Evolutionary conservation across 1,140 invertebrate genomes (phyloP), one percentile per base, ranked within the genome.

Genomic region (Drosophila tristis): DNA sequence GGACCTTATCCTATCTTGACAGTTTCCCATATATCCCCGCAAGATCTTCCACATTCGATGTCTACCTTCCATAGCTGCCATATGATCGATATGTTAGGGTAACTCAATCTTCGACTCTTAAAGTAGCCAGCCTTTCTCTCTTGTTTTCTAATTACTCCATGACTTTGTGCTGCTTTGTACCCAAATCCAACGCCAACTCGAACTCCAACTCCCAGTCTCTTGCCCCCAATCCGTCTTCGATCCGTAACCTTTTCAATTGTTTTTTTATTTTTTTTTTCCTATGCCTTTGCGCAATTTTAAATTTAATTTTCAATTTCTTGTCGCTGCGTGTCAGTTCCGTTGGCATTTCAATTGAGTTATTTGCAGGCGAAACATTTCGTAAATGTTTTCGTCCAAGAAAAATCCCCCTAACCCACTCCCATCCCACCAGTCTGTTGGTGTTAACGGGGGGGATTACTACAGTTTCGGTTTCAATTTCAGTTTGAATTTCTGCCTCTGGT

Each of bases 311-410:
- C 78, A 78, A 86, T 89, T 86, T 87, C 78, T 87, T 89, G 82
- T 82, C 71, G 84, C 82, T 78, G 78, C 82, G 84, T 82, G 84
- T 89, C 82, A 87, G 84, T 89, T 87, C 66, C 84, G 79, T 87
- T 87, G 82, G 78, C 82, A 82, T 87, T 89, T 87, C 84, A 89
- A 87, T 89, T 87, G 84, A 87, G 84, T 87, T 89, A 87, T 87
- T 87, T 87, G 61, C 79, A 20, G 56, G 74, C 73, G 74, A 76
- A 76, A 60, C 74, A 76, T 76, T 76, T 76, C 74, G 74, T 62
- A 76, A 76, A 76, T 61, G 73, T 75, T 76, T 76, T 43, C 61
- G 23, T 51, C 55, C 6, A 39, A 44, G n/a, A 57, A 54, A 57
- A 6, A 49, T 26, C 26, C 48, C 43, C 29, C 15, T n/a, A n/a